Evolutionary conservation across 2,888 invertebrate species (phyloP).

Genomic region (Platycheirus rosarum): DNA sequence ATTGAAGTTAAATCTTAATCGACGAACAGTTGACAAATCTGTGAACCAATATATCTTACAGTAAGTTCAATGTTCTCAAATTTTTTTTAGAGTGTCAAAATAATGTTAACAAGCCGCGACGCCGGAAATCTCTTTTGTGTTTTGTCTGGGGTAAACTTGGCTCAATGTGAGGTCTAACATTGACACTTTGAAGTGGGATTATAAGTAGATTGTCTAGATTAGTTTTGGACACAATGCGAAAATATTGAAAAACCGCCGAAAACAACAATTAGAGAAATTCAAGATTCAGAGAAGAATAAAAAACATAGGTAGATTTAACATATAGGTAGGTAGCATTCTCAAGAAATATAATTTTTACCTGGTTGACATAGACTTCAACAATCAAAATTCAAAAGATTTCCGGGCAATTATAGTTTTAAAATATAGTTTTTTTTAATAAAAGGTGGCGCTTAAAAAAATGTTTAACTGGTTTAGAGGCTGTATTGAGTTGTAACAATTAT

Average conservation of each 20-base stretch:
- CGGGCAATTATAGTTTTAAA: too few species aligned
- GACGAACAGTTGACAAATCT: background rate
- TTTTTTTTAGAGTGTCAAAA: constrained; percentile 61
- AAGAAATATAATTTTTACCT: too few species aligned
- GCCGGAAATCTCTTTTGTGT: constrained; percentile 52
- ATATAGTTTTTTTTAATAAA: too few species aligned
- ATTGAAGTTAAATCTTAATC: constrained; percentile 23
- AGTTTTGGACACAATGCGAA: constrained; percentile 25
- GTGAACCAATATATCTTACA: background rate
- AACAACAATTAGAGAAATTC: background rate
- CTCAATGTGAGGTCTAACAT: constrained; percentile 60
- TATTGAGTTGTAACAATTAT: too few species aligned
- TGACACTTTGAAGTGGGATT: constrained; percentile 59
- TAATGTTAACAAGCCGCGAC: constrained; percentile 54
- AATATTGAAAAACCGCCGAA: constrained; percentile 19
- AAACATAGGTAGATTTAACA: too few species aligned
- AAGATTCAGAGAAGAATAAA: background rate
- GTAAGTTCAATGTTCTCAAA: constrained; percentile 51
- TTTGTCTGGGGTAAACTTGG: constrained; percentile 19
- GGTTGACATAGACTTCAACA: too few species aligned
- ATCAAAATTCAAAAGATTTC: too few species aligned
- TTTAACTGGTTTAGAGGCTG: too few species aligned
- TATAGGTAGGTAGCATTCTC: too few species aligned
- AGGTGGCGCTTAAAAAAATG: too few species aligned
- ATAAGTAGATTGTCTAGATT: constrained; percentile 56